These are phyloP conservation scores for Electrophaes corylata DNA, from an alignment of 2,888 invertebrate genomes.

Conservation along the genomic window DNA sequence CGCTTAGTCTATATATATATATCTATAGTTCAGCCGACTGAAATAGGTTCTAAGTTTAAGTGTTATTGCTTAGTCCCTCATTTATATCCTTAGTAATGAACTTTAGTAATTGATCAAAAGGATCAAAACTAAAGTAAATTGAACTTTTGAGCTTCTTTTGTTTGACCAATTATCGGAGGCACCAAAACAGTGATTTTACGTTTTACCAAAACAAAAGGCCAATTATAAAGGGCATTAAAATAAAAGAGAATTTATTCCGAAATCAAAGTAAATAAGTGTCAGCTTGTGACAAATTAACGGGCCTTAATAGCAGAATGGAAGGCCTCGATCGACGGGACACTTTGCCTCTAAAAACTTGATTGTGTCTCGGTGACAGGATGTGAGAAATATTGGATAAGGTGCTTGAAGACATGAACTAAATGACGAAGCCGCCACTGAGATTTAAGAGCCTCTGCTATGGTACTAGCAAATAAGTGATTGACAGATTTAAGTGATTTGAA, in stretches of 20 bases:
- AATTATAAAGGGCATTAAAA: conserved; percentile 28
- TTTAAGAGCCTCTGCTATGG: too few relatives aligned
- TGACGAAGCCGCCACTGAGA: too few relatives aligned
- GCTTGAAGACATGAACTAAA: not conserved
- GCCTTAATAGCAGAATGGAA: conserved; percentile 38
- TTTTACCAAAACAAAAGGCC: conserved; percentile 17
- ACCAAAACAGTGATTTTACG: not conserved
- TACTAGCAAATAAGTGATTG: too few relatives aligned
- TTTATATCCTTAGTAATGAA: too few relatives aligned
- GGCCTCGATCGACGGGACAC: conserved; percentile 48
- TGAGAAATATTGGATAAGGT: conserved; percentile 16
- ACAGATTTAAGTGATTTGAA: too few relatives aligned
- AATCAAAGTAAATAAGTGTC: conserved; percentile 46
- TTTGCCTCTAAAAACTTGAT: conserved; percentile 63
- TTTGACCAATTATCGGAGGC: not conserved
- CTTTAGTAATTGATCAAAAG: too few relatives aligned
- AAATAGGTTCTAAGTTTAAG: too few relatives aligned
- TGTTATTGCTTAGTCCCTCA: too few relatives aligned
- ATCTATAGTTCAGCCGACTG: too few relatives aligned
- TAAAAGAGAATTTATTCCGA: conserved; percentile 38
- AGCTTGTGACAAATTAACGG: conserved; percentile 48
- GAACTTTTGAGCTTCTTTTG: not conserved
- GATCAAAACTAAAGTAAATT: too few relatives aligned
- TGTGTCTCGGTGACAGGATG: conserved; percentile 45
- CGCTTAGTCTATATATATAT: too few relatives aligned